Evolutionary conservation across 2,113 vertebrate species (phyloP).

Genomic region (Amblyornis subalaris): DNA sequence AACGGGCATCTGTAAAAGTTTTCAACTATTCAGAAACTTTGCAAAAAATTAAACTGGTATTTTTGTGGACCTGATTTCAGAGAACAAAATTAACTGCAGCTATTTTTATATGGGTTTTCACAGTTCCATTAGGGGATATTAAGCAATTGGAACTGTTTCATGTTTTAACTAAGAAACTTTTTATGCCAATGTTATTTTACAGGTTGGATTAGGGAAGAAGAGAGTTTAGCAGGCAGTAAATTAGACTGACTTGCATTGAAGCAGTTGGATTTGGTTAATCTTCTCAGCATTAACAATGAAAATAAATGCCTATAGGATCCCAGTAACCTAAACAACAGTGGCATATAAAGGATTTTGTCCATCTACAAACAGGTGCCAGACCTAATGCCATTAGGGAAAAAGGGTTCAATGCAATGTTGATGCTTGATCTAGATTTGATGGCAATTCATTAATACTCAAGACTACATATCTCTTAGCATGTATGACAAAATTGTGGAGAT

Average conservation of each 20-base stretch:
- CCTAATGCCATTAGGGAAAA: background rate
- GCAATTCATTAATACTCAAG: background rate
- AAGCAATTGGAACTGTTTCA: background rate
- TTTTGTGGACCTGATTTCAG: background rate
- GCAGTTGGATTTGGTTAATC: background rate
- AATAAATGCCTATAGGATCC: background rate
- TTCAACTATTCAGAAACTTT: background rate
- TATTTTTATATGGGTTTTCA: constrained; percentile 32
- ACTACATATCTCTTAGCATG: background rate
- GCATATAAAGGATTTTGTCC: background rate
- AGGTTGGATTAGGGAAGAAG: background rate
- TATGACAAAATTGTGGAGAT: background rate
- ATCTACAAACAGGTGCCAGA: background rate
- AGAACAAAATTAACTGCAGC: background rate
- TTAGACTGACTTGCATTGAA: background rate
- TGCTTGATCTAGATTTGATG: background rate
- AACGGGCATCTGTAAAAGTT: background rate
- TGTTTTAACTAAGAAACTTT: background rate
- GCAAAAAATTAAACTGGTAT: background rate
- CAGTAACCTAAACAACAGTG: background rate
- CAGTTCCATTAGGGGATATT: background rate
- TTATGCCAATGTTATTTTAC: background rate
- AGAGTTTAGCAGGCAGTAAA: background rate
- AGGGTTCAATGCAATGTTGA: background rate
- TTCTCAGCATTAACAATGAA: background rate